These are phyloP conservation scores for Octonoba sinensis DNA, from an alignment of 2,888 invertebrate genomes.

Conservation along the genomic window DNA sequence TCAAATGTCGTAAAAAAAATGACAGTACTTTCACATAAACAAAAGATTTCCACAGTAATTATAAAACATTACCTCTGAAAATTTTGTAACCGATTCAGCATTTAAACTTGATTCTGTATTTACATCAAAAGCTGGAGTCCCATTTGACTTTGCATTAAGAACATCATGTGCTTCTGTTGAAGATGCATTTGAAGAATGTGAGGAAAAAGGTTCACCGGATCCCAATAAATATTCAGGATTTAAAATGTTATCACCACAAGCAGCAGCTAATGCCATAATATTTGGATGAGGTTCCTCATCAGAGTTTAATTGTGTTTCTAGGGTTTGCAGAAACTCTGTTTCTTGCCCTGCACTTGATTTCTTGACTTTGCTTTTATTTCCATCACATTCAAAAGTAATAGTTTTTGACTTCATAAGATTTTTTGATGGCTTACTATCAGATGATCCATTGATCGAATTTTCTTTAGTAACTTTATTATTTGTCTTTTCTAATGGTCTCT, in stretches of 20 bases:
- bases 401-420: conserved; percentile 11
- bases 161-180: conserved; percentile 67
- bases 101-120: conserved; percentile 71
- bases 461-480: conserved; percentile 39
- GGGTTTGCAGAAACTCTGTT: conserved; percentile 74
- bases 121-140: conserved; percentile 70
- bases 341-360: conserved; percentile 47
- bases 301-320: conserved; percentile 73
- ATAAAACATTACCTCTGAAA: conserved; percentile 51
- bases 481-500: conserved; percentile 35
- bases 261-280: conserved; percentile 82
- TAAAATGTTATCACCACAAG: conserved; percentile 83
- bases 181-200: conserved; percentile 63
- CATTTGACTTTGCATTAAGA: conserved; percentile 70
- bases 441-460: conserved; percentile 43
- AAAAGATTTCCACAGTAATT: too few relatives aligned
- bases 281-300: conserved; percentile 74
- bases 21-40: too few relatives aligned
- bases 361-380: conserved; percentile 68
- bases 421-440: conserved; percentile 48
- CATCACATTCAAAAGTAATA: conserved; percentile 61
- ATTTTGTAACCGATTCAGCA: conserved; percentile 70
- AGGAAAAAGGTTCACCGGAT: conserved; percentile 66
- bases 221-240: conserved; percentile 84
- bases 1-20: too few relatives aligned